A percentile compares a stretch with the other conserved stretches of the same genome.
Evolutionary conservation across 2,888 invertebrate genomes (phyloP).

Genomic region (Lumbricus terrestris): DNA sequence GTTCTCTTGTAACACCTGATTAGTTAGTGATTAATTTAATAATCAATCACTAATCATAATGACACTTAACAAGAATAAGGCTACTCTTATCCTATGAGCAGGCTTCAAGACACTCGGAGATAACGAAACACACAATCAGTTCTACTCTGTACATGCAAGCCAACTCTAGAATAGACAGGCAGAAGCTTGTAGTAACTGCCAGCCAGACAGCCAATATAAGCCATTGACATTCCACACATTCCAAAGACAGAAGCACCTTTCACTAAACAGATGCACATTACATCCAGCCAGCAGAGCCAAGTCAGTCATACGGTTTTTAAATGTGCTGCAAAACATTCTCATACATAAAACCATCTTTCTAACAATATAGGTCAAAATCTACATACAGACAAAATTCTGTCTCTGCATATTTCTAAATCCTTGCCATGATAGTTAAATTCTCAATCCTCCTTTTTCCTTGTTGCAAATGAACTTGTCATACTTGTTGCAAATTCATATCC

Average conservation of each 20-base stretch:
- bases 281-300: not conserved
- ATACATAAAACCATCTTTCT: not conserved
- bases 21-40: not conserved
- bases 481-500: not conserved
- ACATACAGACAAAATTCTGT: not conserved
- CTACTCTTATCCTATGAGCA: not conserved
- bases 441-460: not conserved
- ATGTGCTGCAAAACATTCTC: not conserved
- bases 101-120: not conserved
- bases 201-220: not conserved
- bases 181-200: not conserved
- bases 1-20: not conserved
- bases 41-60: not conserved
- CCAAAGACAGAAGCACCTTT: not conserved
- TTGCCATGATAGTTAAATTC: not conserved
- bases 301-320: not conserved
- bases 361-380: not conserved
- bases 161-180: not conserved
- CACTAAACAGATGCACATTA: not conserved
- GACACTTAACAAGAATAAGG: not conserved
- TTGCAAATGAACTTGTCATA: not conserved
- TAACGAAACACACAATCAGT: not conserved
- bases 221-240: not conserved
- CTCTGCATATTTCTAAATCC: not conserved
- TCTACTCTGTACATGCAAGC: not conserved